phyloP scores from a whole-genome alignment of 2,113 vertebrate species.

The Collichthys lucidus region DNA sequence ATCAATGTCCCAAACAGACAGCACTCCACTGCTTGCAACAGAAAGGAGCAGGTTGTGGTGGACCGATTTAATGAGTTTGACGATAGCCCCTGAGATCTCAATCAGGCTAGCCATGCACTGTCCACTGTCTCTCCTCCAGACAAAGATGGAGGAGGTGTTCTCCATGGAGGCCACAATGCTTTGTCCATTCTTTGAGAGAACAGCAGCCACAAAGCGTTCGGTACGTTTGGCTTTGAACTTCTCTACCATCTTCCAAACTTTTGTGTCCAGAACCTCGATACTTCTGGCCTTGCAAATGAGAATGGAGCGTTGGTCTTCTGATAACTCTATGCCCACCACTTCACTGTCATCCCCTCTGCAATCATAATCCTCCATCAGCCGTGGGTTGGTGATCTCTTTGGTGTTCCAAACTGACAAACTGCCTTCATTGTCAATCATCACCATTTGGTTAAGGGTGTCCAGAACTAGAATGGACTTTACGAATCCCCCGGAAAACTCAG shows the following conservation, averaged over 20 bases:
- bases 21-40: constrained; percentile 94
- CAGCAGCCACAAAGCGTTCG: constrained; percentile 93
- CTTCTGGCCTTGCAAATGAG: constrained; percentile 96
- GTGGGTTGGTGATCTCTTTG: constrained; percentile 93
- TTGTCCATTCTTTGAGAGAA: constrained; percentile 96
- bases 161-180: constrained; percentile 99
- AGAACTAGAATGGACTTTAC: constrained; percentile 96
- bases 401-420: constrained; percentile 98
- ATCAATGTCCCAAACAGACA: constrained; percentile 98
- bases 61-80: constrained; percentile 95
- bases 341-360: constrained; percentile 95
- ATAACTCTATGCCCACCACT: constrained; percentile 94
- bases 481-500: constrained; percentile 97
- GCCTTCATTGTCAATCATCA: constrained; percentile 97
- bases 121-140: constrained; percentile 97
- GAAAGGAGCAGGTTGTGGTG: constrained; percentile 97
- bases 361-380: constrained; percentile 96
- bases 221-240: constrained; percentile 97
- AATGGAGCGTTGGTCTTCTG: constrained; percentile 96
- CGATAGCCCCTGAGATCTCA: constrained; percentile 97
- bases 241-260: constrained; percentile 95
- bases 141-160: constrained; percentile 98
- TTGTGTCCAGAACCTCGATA: constrained; percentile 95
- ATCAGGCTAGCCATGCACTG: constrained; percentile 98
- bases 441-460: constrained; percentile 95